Conservation (phyloP, 2,797 vertebrate genomes). For the Phataginus tetradactyla region DNA sequence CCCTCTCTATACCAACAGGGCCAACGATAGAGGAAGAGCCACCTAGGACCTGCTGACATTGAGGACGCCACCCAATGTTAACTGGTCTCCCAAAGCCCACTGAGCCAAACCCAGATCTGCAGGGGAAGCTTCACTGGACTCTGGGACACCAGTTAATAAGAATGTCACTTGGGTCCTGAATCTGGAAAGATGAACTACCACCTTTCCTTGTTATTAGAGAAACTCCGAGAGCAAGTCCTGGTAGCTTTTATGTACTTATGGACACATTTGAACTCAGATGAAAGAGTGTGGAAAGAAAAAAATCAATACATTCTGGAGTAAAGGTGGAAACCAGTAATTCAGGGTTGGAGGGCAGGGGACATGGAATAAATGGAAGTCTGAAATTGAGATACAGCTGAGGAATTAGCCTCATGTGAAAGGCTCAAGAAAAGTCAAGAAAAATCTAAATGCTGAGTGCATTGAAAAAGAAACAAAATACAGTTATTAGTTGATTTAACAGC, state of each 20-base stretch:
- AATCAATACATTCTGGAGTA: slow-evolving; percentile 8
- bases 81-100: not conserved
- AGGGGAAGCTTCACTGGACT: not conserved
- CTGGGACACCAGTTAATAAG: not conserved
- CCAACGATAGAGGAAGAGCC: not conserved
- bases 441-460: not conserved
- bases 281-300: not conserved
- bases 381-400: not conserved
- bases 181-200: not conserved
- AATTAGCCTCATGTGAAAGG: not conserved
- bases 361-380: slow-evolving; percentile 14
- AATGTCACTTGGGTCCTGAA: not conserved
- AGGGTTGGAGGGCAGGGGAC: not conserved
- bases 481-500: not conserved
- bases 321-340: slow-evolving; percentile 34
- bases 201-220: not conserved
- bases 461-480: not conserved
- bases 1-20: not conserved
- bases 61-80: not conserved
- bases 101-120: not conserved
- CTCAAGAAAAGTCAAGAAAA: not conserved
- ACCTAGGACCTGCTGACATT: not conserved
- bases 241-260: not conserved
- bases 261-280: not conserved
- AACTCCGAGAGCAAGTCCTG: not conserved